Evolutionary conservation across 2,797 vertebrate species (phyloP).

Genomic region (Ciconia nigra): DNA sequence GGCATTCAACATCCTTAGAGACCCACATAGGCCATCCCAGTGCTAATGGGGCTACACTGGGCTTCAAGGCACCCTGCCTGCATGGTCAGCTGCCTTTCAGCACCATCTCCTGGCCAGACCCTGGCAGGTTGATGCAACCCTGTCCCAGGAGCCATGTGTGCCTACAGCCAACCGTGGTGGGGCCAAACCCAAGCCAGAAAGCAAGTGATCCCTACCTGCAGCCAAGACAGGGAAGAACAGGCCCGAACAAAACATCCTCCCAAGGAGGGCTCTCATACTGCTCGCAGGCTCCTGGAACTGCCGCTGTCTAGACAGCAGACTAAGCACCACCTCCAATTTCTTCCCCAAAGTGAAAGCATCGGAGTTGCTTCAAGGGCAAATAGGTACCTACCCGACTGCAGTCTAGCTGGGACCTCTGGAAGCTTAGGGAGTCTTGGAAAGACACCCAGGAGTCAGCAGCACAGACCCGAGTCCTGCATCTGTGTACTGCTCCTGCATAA

Average conservation of each 20-base stretch:
- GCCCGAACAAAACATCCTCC: neutral
- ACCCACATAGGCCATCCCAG: neutral
- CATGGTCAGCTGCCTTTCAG: conserved; percentile 3
- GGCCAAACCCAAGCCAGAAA: neutral
- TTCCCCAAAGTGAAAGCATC: neutral
- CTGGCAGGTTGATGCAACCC: neutral
- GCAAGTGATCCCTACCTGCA: neutral
- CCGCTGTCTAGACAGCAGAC: neutral
- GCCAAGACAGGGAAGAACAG: neutral
- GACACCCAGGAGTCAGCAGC: neutral
- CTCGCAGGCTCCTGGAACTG: neutral
- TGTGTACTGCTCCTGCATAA: neutral
- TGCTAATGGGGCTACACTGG: neutral
- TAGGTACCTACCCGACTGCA: neutral
- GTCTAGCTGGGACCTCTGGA: neutral
- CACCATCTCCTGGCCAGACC: conserved; percentile 46
- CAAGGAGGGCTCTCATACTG: neutral
- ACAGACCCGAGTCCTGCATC: neutral
- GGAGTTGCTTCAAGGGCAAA: neutral
- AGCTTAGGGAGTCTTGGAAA: neutral
- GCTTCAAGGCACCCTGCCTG: neutral
- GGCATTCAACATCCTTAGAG: no score
- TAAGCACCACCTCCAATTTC: neutral
- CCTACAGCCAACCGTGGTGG: accelerated
- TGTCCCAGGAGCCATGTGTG: neutral